These are phyloP conservation scores for Sapajus apella DNA, from an alignment of 2,113 vertebrate genomes.

Conservation along the genomic window DNA sequence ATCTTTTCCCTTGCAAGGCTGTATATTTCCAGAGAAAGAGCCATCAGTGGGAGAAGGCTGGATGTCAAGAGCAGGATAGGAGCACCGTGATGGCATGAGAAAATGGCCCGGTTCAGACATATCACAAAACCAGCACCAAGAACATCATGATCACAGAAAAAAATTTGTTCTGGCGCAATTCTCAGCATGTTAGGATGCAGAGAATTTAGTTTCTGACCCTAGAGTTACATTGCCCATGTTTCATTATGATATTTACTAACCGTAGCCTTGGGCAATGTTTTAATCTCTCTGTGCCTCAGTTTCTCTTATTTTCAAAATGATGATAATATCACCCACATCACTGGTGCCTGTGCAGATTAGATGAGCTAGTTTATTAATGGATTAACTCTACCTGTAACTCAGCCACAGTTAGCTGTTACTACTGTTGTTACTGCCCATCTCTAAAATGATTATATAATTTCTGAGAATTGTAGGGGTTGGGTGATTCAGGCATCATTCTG, in stretches of 20 bases:
- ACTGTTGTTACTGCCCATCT: neutral
- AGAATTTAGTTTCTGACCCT: neutral
- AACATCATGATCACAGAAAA: neutral
- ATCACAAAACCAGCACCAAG: neutral
- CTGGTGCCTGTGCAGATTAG: neutral
- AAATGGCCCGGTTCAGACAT: neutral
- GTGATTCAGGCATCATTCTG: neutral
- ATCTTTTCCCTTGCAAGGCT: neutral
- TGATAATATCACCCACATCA: neutral
- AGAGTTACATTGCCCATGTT: neutral
- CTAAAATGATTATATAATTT: neutral
- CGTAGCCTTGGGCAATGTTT: neutral
- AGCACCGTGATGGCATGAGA: neutral
- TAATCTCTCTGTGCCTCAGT: neutral
- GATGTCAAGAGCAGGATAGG: neutral
- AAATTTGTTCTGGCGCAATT: neutral
- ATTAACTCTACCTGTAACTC: neutral
- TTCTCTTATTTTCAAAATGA: neutral
- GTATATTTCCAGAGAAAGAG: conserved; percentile 45
- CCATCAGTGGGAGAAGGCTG: neutral
- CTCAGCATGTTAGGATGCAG: neutral
- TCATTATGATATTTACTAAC: neutral
- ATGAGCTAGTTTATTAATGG: neutral
- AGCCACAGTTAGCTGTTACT: neutral
- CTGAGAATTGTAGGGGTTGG: neutral